Base-by-base conservation (phyloP, 2,888 invertebrate genomes). In the Cheilosia impressa region DNA sequence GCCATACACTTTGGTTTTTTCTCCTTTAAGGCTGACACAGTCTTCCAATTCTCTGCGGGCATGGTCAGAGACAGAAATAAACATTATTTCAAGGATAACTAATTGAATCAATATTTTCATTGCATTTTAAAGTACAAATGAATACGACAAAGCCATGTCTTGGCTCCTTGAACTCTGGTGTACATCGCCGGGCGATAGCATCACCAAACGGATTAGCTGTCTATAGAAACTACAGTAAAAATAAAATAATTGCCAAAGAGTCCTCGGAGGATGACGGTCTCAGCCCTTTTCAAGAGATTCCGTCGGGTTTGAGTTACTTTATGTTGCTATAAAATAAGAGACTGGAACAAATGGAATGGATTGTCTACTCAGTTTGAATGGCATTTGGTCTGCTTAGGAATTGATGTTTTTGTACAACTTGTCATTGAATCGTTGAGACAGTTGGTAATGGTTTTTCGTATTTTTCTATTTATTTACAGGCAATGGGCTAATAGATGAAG, bases 401-500 rank as follows among this genome's bases (percentile, higher is more conserved):
- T 38, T 43, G n/a, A 62, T 65, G 43, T 62, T 73, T 38, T 78
- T 24, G 13, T 38, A 15, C 60, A 27, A 13, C 58, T 62, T 52
- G 15, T 45, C 45, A 17, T 45, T 17, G 45, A 17, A 45, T 45
- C 7, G 0, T 45, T 45, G 15, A 45, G 45, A 50, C 4, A 24
- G 52, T 52, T 24, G 22, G 13, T 34, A 17, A 38, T 19, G 38
- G 53, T 19, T 50, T 63, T 76, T 65, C 58, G 31, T 63, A 38
- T 47, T 47, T n/a, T 47, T 15, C 15, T 52, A 4, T 71, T 77
- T 34, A 24, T 68, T 89, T 90, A n/a, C 93, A 96, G 96, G 95
- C 50, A 95, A 95, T 89, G 95, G 95, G 87, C 93, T 96, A 89
- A 95, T 96, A 93, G 95, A 96, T 90, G 96, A 96, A 91, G 94